These are phyloP conservation scores for Albula glossodonta DNA, from an alignment of 2,113 vertebrate species.

Conservation along the genomic window DNA sequence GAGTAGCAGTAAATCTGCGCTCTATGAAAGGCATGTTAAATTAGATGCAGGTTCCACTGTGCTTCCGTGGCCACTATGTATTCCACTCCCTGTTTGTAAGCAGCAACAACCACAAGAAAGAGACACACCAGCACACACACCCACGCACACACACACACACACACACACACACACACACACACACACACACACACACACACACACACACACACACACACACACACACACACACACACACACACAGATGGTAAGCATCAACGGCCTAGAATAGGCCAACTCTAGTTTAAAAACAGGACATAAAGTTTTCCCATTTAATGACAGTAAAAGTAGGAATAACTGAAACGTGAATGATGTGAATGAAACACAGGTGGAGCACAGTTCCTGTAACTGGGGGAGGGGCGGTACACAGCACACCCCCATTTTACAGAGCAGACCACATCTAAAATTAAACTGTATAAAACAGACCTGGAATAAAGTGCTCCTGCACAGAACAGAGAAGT, in stretches of 20 bases:
- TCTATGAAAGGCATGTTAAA: slow-evolving; percentile 54
- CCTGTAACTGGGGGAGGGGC: neutral
- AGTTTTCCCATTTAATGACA: neutral
- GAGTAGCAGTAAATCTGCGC: slow-evolving; percentile 42
- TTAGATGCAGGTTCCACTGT: slow-evolving; percentile 52
- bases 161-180: neutral
- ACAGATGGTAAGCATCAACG: neutral
- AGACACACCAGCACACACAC: slow-evolving; percentile 16
- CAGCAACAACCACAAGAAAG: slow-evolving; percentile 58
- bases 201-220: too few relatives aligned
- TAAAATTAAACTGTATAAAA: too few relatives aligned
- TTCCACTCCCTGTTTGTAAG: slow-evolving; percentile 61
- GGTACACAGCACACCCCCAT: neutral
- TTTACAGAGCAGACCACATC: neutral
- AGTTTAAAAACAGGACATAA: slow-evolving; percentile 44
- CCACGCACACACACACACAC: neutral
- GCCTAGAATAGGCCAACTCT: slow-evolving; percentile 38
- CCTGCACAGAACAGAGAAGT: neutral
- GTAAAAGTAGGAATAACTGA: neutral
- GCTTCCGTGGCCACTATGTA: slow-evolving; percentile 52
- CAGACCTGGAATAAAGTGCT: too few relatives aligned
- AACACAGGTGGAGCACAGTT: neutral
- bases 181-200: neutral
- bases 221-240: neutral
- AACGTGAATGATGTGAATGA: neutral